A percentile compares a stretch with the other conserved stretches of the same genome.
Evolutionary conservation across 2,113 vertebrate genomes (phyloP).

Genomic region (Calidris pugnax): DNA sequence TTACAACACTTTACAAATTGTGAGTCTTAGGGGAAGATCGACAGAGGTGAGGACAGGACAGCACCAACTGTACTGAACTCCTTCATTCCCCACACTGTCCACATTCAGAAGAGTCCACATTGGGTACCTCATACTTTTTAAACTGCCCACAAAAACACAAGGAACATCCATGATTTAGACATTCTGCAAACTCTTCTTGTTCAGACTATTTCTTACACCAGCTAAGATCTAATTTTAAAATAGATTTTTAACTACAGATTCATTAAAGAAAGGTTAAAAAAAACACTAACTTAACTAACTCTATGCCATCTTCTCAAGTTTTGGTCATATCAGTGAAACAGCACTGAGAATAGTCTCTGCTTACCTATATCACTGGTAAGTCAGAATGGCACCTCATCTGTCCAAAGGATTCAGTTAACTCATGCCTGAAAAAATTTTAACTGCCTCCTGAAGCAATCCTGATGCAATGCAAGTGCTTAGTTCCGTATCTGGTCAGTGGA

Average conservation of each 20-base stretch:
- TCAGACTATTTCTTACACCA: not conserved
- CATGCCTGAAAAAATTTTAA: not conserved
- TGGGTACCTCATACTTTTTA: not conserved
- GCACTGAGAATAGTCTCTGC: not conserved
- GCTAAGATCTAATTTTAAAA: not conserved
- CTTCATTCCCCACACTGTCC: not conserved
- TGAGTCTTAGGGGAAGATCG: not conserved
- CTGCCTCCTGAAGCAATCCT: not conserved
- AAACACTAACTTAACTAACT: too few relatives aligned
- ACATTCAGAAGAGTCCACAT: fast-evolving
- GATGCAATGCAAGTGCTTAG: not conserved
- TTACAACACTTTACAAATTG: not conserved
- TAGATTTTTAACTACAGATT: not conserved
- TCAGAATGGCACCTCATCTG: not conserved
- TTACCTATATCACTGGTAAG: not conserved
- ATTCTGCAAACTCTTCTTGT: not conserved
- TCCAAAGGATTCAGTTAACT: not conserved
- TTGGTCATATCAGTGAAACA: not conserved
- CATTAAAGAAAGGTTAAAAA: not conserved
- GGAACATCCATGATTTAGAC: not conserved
- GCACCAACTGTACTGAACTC: not conserved
- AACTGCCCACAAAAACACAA: not conserved
- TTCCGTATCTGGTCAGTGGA: not conserved
- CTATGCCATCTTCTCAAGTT: not conserved
- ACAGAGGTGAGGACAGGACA: not conserved